Conservation (phyloP, 2,888 invertebrate genomes). For the Cremastobaeus sp. region DNA sequence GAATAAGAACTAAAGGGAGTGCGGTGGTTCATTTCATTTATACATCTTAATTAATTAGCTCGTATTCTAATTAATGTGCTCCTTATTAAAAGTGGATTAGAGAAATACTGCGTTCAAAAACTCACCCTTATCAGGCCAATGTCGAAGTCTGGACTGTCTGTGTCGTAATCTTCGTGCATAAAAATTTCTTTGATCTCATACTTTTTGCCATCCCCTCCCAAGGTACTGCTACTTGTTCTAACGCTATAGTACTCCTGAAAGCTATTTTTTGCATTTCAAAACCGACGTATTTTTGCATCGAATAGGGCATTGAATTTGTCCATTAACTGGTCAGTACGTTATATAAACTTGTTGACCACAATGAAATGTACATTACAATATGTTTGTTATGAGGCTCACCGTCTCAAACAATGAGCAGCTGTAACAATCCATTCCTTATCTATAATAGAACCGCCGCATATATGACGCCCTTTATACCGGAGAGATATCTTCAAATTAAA, state of each 20-base stretch:
- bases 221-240: slow-evolving; percentile 58
- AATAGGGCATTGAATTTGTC: too few relatives aligned
- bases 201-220: slow-evolving; percentile 51
- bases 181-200: slow-evolving; percentile 48
- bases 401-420: slow-evolving; percentile 72
- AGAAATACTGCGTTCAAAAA: too few relatives aligned
- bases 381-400: slow-evolving; percentile 28
- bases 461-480: slow-evolving; percentile 65
- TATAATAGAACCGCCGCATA: slow-evolving; percentile 73
- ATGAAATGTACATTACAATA: slow-evolving; percentile 11
- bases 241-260: slow-evolving; percentile 39
- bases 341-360: background rate
- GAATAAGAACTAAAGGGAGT: too few relatives aligned
- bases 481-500: slow-evolving; percentile 68
- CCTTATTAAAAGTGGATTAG: too few relatives aligned
- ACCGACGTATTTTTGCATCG: background rate
- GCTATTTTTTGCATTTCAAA: slow-evolving; percentile 14
- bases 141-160: slow-evolving; percentile 68
- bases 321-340: too few relatives aligned
- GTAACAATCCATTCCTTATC: slow-evolving; percentile 70
- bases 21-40: too few relatives aligned
- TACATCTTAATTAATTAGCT: too few relatives aligned
- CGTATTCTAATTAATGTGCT: too few relatives aligned
- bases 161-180: slow-evolving; percentile 68
- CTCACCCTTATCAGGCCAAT: slow-evolving; percentile 64